A percentile compares a stretch with the other conserved stretches of the same genome.
Evolutionary conservation across 2,113 vertebrate genomes (phyloP).

Genomic region (Panthera uncia): DNA sequence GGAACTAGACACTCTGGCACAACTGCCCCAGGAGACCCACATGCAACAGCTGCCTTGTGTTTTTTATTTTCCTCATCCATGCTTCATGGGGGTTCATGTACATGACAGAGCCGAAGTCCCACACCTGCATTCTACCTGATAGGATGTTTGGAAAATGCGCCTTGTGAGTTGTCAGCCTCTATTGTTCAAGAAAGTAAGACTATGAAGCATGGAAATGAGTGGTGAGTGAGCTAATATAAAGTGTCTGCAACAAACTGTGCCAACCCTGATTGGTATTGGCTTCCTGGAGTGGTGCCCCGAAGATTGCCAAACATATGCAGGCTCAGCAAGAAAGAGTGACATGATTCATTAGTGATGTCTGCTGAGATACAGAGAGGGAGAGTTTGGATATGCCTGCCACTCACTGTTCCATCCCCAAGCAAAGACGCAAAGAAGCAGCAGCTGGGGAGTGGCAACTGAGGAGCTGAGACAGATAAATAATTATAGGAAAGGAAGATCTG

Average conservation of each 20-base stretch:
- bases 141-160: slow-evolving; percentile 23
- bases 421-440: not conserved
- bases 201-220: not conserved
- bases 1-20: not conserved
- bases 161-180: not conserved
- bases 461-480: not conserved
- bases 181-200: not conserved
- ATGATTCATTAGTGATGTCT: slow-evolving; percentile 44
- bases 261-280: slow-evolving; percentile 53
- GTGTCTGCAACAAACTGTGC: not conserved
- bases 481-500: not conserved
- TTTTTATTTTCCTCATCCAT: not conserved
- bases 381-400: not conserved
- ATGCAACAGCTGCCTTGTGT: not conserved
- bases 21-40: not conserved
- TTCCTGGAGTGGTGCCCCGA: slow-evolving; percentile 36
- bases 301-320: not conserved
- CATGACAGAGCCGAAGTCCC: not conserved
- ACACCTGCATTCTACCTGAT: not conserved
- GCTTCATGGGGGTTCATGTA: not conserved
- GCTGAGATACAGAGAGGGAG: not conserved
- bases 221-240: slow-evolving; percentile 14
- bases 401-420: not conserved
- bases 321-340: slow-evolving; percentile 60
- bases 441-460: not conserved